These are phyloP conservation scores for Zhuqinia jingwanae DNA, from an alignment of 2,888 invertebrate species.

Conservation along the genomic window DNA sequence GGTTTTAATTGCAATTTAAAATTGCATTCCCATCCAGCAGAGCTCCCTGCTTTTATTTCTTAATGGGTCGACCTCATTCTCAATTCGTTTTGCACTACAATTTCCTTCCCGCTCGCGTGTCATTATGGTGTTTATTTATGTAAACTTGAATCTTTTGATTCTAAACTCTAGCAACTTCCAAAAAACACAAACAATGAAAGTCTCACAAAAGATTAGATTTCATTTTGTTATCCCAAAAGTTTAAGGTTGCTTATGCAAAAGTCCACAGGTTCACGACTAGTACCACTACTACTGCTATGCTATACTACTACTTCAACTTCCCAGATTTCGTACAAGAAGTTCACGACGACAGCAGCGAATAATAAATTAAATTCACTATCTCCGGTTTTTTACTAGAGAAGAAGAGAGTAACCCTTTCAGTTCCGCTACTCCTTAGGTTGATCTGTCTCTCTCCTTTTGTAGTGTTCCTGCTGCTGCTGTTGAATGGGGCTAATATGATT, in stretches of 20 bases:
- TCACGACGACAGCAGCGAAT: too few species aligned
- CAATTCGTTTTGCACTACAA: not conserved
- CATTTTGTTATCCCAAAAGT: conserved; percentile 5
- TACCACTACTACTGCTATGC: too few species aligned
- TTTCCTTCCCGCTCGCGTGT: not conserved
- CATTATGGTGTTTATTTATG: not conserved
- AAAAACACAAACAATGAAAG: not conserved
- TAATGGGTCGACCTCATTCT: not conserved
- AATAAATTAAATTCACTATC: not conserved
- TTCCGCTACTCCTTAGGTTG: not conserved
- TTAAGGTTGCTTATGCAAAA: not conserved
- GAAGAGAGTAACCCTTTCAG: not conserved
- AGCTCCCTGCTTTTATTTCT: not conserved
- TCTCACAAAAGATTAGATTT: not conserved
- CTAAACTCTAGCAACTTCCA: not conserved
- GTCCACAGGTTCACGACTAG: too few species aligned
- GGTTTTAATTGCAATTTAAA: conserved; percentile 56
- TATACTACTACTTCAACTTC: not conserved
- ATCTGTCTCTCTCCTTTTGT: conserved; percentile 16
- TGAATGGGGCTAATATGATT: conserved; percentile 44
- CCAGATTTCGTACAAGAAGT: not conserved
- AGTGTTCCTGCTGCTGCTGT: not conserved
- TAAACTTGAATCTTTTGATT: not conserved
- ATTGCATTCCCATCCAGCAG: conserved; percentile 43
- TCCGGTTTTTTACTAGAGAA: not conserved